phyloP scores from a whole-genome alignment of 2,797 vertebrate species.

The Sebastes dallii region DNA sequence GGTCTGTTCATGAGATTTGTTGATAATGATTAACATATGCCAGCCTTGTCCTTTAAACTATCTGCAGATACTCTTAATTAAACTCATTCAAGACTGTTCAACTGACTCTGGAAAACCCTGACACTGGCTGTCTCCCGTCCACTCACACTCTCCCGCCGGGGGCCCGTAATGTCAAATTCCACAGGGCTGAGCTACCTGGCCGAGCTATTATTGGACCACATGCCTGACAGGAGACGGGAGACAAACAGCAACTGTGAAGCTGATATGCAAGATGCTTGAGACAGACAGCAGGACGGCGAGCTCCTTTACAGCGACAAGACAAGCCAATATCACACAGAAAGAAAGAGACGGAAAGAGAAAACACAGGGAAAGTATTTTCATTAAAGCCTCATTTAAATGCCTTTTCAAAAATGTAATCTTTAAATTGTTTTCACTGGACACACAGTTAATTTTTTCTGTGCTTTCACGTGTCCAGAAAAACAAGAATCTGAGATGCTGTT shows the following conservation, averaged over 20 bases:
- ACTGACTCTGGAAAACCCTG: constrained; percentile 13
- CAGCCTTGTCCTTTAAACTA: neutral
- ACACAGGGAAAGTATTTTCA: constrained; percentile 38
- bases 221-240: constrained; percentile 52
- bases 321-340: neutral
- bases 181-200: constrained; percentile 80
- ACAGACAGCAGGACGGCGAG: constrained; percentile 32
- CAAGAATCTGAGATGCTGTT: constrained; percentile 57
- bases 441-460: constrained; percentile 16
- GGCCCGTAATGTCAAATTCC: constrained; percentile 80
- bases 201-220: constrained; percentile 67
- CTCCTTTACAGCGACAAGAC: constrained; percentile 28
- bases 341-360: neutral
- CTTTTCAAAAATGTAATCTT: constrained; percentile 16
- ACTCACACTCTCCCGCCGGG: constrained; percentile 59
- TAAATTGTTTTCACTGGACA: constrained; percentile 55
- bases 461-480: constrained; percentile 59
- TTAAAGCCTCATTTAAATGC: constrained; percentile 12
- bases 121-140: constrained; percentile 62
- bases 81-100: neutral
- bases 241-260: constrained; percentile 55
- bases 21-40: neutral
- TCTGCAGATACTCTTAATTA: constrained; percentile 5
- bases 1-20: neutral
- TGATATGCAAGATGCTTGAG: constrained; percentile 68